Percentiles rank a stretch among this genome's conserved stretches.
These are phyloP conservation scores for Periophthalmodon schlosseri DNA, from an alignment of 2,113 vertebrate species.

Conservation along the genomic window DNA sequence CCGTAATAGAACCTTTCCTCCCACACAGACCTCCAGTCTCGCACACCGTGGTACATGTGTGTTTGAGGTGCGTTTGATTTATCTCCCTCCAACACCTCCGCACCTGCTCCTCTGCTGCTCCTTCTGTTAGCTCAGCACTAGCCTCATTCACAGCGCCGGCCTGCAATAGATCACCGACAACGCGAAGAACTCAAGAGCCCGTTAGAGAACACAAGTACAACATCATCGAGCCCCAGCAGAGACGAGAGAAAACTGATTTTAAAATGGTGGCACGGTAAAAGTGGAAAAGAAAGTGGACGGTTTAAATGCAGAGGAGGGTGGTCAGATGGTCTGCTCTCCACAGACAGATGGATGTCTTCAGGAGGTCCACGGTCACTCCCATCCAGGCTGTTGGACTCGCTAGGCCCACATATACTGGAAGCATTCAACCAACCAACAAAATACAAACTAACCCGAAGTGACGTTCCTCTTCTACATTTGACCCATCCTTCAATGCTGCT, in stretches of 20 bases:
- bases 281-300: too few relatives aligned
- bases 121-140: slow-evolving; percentile 33
- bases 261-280: too few relatives aligned
- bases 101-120: background rate
- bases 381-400: slow-evolving; percentile 12
- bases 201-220: slow-evolving; percentile 20
- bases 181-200: background rate
- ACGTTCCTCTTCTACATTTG: too few relatives aligned
- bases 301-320: background rate
- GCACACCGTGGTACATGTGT: background rate
- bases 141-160: slow-evolving; percentile 5
- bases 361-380: slow-evolving; percentile 40
- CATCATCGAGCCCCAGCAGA: background rate
- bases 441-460: background rate
- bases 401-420: background rate
- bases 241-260: too few relatives aligned
- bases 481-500: too few relatives aligned
- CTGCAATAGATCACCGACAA: slow-evolving; percentile 11
- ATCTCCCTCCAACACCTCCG: slow-evolving; percentile 25
- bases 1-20: background rate
- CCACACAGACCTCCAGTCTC: background rate
- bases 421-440: background rate
- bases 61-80: slow-evolving; percentile 13
- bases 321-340: slow-evolving; percentile 17
- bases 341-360: slow-evolving; percentile 46